These are phyloP conservation scores for Bemisia tabaci DNA, from an alignment of 1,140 invertebrate species.

Conservation along the genomic window DNA sequence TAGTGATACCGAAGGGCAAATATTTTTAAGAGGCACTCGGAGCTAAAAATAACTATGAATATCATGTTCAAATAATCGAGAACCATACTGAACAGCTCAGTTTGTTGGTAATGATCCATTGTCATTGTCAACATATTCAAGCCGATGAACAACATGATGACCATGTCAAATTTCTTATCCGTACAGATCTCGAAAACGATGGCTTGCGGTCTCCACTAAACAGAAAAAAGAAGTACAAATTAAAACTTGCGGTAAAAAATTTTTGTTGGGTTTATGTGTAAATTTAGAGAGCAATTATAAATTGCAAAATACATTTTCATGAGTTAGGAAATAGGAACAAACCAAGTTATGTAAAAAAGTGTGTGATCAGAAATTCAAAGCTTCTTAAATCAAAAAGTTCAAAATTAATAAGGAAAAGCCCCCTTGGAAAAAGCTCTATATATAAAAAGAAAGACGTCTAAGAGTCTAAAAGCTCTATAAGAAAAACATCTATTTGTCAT, in stretches of 20 bases:
- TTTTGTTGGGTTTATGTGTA: too few relatives aligned
- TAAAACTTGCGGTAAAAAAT: not conserved
- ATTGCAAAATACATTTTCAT: not conserved
- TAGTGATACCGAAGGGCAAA: slow-evolving; percentile 94
- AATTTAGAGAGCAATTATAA: not conserved
- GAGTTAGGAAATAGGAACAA: not conserved
- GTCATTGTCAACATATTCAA: slow-evolving; percentile 99
- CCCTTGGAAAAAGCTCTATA: too few relatives aligned
- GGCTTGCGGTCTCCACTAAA: slow-evolving; percentile 86
- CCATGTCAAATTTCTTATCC: slow-evolving; percentile 98
- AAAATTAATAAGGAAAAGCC: too few relatives aligned
- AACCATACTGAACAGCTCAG: slow-evolving; percentile 62
- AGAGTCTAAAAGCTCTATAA: too few relatives aligned
- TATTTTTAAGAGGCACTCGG: slow-evolving; percentile 94
- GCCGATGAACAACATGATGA: slow-evolving; percentile 98
- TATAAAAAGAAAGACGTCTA: too few relatives aligned
- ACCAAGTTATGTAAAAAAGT: not conserved
- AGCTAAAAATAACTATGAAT: slow-evolving; percentile 96
- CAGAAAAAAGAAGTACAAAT: slow-evolving; percentile 16
- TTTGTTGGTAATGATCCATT: slow-evolving; percentile 87
- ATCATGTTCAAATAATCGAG: slow-evolving; percentile 87
- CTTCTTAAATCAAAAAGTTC: too few relatives aligned
- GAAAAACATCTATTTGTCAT: too few relatives aligned
- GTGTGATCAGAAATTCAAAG: not conserved
- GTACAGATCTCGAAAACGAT: slow-evolving; percentile 95